Percentiles rank a stretch among this genome's conserved stretches.
phyloP scores from a whole-genome alignment of 2,888 invertebrate species.

The Helicoverpa assulta region DNA sequence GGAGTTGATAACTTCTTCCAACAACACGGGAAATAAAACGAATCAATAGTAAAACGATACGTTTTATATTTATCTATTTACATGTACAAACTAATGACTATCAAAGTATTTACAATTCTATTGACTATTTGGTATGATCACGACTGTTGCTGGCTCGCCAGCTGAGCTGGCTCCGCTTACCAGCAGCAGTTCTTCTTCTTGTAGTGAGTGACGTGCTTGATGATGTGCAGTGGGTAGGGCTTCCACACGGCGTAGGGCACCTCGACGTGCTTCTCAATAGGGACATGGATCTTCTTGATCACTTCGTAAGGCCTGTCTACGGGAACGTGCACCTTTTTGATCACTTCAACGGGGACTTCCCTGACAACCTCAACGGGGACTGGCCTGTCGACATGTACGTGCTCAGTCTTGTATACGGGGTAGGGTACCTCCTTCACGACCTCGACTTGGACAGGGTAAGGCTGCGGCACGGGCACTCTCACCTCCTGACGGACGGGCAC shows the following conservation, averaged over 20 bases:
- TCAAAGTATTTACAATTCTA: conserved; percentile 84
- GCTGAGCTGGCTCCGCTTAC: conserved; percentile 68
- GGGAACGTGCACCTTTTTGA: conserved; percentile 83
- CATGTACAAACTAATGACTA: conserved; percentile 85
- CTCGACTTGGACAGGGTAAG: conserved; percentile 85
- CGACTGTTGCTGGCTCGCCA: conserved; percentile 67
- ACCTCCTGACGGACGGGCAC: conserved; percentile 85
- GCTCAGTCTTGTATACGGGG: conserved; percentile 85
- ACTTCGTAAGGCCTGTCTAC: conserved; percentile 86
- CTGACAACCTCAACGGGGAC: conserved; percentile 84
- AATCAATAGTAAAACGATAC: conserved; percentile 60
- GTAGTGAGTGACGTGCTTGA: conserved; percentile 88
- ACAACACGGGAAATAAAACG: conserved; percentile 23
- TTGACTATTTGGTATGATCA: conserved; percentile 88
- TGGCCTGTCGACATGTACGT: conserved; percentile 84
- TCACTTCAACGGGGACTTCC: conserved; percentile 84
- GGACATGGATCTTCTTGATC: conserved; percentile 84
- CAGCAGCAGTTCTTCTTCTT: conserved; percentile 87
- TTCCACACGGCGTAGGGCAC: conserved; percentile 87
- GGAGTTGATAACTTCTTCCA: neutral
- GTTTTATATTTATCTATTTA: conserved; percentile 68
- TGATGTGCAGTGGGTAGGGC: conserved; percentile 86
- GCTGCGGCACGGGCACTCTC: conserved; percentile 84
- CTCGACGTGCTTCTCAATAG: conserved; percentile 84
- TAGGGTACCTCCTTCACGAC: conserved; percentile 86